Percentiles rank a stretch among this genome's conserved stretches.
These are phyloP conservation scores for Tetrax tetrax DNA, from an alignment of 2,113 vertebrate species.

Conservation along the genomic window DNA sequence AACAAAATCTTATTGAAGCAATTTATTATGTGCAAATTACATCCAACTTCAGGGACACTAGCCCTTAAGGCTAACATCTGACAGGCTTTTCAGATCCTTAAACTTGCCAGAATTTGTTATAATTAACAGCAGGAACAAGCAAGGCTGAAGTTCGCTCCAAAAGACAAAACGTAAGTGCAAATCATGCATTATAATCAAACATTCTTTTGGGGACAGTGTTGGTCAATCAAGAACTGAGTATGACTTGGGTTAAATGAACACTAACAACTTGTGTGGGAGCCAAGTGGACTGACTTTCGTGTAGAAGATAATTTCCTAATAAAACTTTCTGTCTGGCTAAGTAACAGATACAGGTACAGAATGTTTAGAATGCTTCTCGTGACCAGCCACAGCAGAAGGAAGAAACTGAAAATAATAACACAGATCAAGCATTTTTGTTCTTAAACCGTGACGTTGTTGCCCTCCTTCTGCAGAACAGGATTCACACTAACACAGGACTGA, in stretches of 20 bases:
- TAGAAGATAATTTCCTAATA: not conserved
- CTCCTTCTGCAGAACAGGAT: not conserved
- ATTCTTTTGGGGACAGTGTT: not conserved
- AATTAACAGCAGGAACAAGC: slow-evolving; percentile 32
- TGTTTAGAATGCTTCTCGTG: not conserved
- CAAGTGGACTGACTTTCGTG: not conserved
- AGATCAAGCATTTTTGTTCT: not conserved
- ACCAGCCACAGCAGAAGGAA: not conserved
- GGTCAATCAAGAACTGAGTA: not conserved
- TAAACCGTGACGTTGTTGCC: not conserved
- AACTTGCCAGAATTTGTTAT: slow-evolving; percentile 29
- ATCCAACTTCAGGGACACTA: slow-evolving; percentile 31
- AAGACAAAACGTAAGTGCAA: not conserved
- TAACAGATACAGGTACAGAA: not conserved
- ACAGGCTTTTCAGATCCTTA: slow-evolving; percentile 21
- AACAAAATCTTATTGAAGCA: slow-evolving; percentile 50
- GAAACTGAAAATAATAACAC: not conserved
- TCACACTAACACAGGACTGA: not conserved
- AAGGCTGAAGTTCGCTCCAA: not conserved
- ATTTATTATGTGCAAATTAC: slow-evolving; percentile 67
- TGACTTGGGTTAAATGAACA: not conserved
- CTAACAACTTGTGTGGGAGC: not conserved
- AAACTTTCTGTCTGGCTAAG: not conserved
- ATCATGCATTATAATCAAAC: not conserved
- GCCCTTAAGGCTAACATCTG: slow-evolving; percentile 46